phyloP scores from a whole-genome alignment of 2,113 vertebrate genomes.

The Morphnarchus princeps region DNA sequence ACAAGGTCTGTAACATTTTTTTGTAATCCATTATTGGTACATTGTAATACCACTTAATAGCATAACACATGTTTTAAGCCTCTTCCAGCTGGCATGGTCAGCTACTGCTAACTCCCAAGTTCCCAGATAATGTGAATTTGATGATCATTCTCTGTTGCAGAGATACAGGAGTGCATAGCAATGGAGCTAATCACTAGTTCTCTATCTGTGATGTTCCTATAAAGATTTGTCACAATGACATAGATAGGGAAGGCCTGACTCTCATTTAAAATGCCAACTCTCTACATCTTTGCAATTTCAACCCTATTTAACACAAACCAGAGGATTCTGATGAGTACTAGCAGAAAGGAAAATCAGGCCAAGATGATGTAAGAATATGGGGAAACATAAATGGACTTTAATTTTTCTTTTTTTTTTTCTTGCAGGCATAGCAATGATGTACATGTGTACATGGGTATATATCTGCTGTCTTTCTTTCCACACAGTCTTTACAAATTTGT shows the following conservation, averaged over 20 bases:
- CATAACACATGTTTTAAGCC: constrained; percentile 41
- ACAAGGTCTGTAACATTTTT: neutral
- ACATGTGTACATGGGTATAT: neutral
- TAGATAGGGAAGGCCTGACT: neutral
- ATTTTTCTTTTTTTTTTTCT: neutral
- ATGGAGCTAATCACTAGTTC: constrained; percentile 26
- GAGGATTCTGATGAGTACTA: neutral
- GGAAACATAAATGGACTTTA: neutral
- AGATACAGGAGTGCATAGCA: constrained; percentile 15
- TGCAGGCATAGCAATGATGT: neutral
- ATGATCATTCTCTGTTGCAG: neutral
- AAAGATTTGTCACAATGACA: neutral
- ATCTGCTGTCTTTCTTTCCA: neutral
- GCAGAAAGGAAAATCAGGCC: neutral
- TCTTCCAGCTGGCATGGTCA: constrained; percentile 56
- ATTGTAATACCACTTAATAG: constrained; percentile 32
- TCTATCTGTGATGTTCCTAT: neutral
- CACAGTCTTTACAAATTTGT: neutral
- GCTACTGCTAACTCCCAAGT: constrained; percentile 10
- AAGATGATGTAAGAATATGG: neutral
- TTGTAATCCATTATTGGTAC: constrained; percentile 22
- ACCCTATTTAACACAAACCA: neutral
- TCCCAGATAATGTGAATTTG: constrained; percentile 45
- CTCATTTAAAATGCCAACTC: neutral
- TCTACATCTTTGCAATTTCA: neutral